Conservation (phyloP, 2,888 invertebrate genomes). For the Eristalinus sepulchralis region DNA sequence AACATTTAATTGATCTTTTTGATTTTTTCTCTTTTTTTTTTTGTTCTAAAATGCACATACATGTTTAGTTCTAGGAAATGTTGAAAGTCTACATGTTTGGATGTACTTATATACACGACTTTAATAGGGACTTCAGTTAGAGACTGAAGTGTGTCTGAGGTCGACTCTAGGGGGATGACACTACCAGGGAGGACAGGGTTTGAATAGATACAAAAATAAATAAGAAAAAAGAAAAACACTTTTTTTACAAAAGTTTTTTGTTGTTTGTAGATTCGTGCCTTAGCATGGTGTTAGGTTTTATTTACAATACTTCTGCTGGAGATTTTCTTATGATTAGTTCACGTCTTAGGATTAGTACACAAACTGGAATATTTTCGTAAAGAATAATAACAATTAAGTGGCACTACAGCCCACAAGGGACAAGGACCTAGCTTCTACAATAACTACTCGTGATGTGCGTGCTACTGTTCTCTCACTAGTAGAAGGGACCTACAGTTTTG, state of each 20-base stretch:
- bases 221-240: background rate
- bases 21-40: background rate
- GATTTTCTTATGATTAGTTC: background rate
- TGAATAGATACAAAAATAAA: background rate
- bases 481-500: no score
- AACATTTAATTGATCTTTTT: conserved; percentile 22
- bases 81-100: background rate
- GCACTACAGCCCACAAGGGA: no score
- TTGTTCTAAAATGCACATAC: conserved; percentile 51
- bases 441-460: no score
- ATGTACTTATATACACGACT: background rate
- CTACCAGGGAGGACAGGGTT: background rate
- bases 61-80: conserved; percentile 25
- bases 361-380: no score
- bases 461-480: no score
- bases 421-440: no score
- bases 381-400: no score
- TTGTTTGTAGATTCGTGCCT: background rate
- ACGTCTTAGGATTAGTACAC: no score
- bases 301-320: background rate
- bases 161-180: background rate
- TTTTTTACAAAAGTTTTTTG: background rate
- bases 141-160: background rate
- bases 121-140: background rate
- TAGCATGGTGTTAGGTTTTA: background rate